Evolutionary conservation across 2,113 vertebrate species (phyloP).

Genomic region (Takifugu flavidus): DNA sequence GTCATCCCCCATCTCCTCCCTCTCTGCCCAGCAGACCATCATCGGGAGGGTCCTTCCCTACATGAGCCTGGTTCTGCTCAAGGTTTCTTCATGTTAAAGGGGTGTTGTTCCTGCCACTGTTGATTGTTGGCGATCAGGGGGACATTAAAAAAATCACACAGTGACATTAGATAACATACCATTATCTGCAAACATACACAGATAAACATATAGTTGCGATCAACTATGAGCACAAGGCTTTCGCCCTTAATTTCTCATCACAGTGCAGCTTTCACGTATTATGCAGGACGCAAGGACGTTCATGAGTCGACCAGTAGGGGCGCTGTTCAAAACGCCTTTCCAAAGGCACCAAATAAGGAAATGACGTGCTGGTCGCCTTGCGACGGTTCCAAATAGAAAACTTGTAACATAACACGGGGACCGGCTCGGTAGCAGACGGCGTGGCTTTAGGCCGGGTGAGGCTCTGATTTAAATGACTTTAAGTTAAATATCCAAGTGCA

Average conservation of each 20-base stretch:
- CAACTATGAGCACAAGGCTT: no score
- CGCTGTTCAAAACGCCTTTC: background rate
- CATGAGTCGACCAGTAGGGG: constrained; percentile 8
- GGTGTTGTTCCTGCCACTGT: no score
- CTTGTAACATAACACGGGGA: background rate
- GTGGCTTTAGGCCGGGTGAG: constrained; percentile 10
- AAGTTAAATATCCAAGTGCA: background rate
- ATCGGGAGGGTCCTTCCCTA: no score
- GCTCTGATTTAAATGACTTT: background rate
- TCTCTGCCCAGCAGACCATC: constrained; percentile 7
- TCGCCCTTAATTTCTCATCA: no score
- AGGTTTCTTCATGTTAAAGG: no score
- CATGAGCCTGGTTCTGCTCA: no score
- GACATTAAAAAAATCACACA: no score
- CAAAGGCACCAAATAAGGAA: constrained; percentile 69
- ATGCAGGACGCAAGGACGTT: no score
- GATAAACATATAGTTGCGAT: constrained; percentile 14
- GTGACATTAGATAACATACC: no score
- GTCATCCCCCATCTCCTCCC: no score
- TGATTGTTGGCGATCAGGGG: no score
- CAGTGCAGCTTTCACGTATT: no score
- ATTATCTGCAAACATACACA: constrained; percentile 78
- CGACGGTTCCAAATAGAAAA: constrained; percentile 39
- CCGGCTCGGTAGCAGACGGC: background rate
- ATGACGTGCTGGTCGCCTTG: constrained; percentile 49